phyloP scores from a whole-genome alignment of 2,888 invertebrate species.

The Aplocera efformata region DNA sequence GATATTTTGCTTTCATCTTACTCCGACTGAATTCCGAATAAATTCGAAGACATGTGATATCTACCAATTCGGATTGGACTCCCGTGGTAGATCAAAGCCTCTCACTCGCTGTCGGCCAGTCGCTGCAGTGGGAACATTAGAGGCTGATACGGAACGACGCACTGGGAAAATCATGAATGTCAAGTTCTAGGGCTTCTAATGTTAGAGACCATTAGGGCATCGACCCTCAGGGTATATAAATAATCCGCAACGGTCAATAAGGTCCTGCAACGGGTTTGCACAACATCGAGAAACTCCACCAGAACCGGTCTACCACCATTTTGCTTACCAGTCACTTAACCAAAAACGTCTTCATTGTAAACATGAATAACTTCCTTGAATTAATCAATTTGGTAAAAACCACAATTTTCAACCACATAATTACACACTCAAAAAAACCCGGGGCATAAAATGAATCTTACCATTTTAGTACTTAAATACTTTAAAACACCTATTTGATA shows the following conservation, averaged over 20 bases:
- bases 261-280: slow-evolving; percentile 7
- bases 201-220: background rate
- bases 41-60: too few relatives aligned
- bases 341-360: slow-evolving; percentile 1
- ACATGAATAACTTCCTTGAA: slow-evolving; percentile 3
- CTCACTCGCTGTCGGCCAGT: too few relatives aligned
- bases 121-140: too few relatives aligned
- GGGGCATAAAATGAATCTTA: slow-evolving; percentile 9
- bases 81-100: too few relatives aligned
- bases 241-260: background rate
- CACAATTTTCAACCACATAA: slow-evolving; percentile 13
- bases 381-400: slow-evolving; percentile 2
- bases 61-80: too few relatives aligned
- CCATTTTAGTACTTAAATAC: slow-evolving; percentile 30
- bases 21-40: too few relatives aligned
- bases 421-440: slow-evolving; percentile 1
- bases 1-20: too few relatives aligned
- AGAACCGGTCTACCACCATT: slow-evolving; percentile 14
- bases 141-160: too few relatives aligned
- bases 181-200: too few relatives aligned
- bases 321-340: slow-evolving; percentile 3
- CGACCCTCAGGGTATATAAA: slow-evolving; percentile 5
- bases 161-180: too few relatives aligned
- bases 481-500: slow-evolving; percentile 37
- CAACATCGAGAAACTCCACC: slow-evolving; percentile 1